Evolutionary conservation across 2,888 invertebrate species (phyloP).

Genomic region (Tenthredo scrophulariae): DNA sequence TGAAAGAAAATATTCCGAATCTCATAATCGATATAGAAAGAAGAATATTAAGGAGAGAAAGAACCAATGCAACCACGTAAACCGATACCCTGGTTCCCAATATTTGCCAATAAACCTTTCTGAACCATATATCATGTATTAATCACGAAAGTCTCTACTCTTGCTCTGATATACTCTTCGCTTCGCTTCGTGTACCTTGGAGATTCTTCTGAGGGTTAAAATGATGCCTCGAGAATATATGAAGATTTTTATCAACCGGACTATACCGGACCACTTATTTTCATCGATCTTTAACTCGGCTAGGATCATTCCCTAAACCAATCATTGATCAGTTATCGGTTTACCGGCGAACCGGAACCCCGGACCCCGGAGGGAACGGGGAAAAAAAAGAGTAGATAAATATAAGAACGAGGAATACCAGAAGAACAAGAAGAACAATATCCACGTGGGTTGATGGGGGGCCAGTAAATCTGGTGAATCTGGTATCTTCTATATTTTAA

Average conservation of each 20-base stretch:
- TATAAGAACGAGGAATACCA: constrained; percentile 53
- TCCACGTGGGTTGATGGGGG: not conserved
- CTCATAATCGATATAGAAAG: not conserved
- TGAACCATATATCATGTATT: constrained; percentile 55
- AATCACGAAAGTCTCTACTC: not conserved
- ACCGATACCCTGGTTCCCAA: constrained; percentile 64
- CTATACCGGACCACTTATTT: constrained; percentile 13
- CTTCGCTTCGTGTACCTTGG: not conserved
- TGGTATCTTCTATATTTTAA: not conserved
- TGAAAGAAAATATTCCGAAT: not conserved
- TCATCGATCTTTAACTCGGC: not conserved
- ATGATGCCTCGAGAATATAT: constrained; percentile 24
- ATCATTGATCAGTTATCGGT: constrained; percentile 9
- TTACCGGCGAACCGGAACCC: not conserved
- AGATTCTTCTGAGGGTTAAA: not conserved
- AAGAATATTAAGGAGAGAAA: not conserved
- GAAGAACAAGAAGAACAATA: constrained; percentile 48
- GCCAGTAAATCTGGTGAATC: not conserved
- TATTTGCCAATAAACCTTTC: constrained; percentile 65
- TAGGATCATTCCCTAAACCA: constrained; percentile 14
- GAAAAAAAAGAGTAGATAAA: not conserved
- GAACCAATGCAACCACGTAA: constrained; percentile 57
- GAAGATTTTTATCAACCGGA: constrained; percentile 20
- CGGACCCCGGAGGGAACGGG: not conserved
- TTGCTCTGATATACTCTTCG: not conserved